phyloP scores from a whole-genome alignment of 2,113 vertebrate genomes.

The Sceloporus undulatus region DNA sequence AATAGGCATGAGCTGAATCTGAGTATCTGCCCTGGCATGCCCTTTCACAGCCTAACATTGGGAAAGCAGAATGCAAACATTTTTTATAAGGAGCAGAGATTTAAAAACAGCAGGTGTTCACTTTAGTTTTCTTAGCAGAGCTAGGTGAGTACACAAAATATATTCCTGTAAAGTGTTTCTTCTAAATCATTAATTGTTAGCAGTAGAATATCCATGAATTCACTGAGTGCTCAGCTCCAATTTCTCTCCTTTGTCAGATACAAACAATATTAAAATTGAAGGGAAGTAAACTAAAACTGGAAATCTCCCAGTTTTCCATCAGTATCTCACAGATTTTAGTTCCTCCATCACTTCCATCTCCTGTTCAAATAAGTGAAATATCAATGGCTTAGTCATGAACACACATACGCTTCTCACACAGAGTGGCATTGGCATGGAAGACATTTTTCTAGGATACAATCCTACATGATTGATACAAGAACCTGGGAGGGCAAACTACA shows the following conservation, averaged over 20 bases:
- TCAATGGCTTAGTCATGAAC: background rate
- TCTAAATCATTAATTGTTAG: slow-evolving; percentile 5
- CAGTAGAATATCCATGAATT: background rate
- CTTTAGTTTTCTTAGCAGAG: background rate
- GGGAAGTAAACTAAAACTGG: background rate
- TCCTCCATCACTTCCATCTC: background rate
- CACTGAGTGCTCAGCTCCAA: background rate
- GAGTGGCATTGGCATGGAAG: background rate
- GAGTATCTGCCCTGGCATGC: background rate
- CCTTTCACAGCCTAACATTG: background rate
- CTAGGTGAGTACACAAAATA: background rate
- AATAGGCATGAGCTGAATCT: background rate
- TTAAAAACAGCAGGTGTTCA: too few relatives aligned
- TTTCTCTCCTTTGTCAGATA: background rate
- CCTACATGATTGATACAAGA: background rate
- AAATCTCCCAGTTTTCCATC: background rate
- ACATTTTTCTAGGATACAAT: background rate
- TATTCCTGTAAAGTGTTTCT: background rate
- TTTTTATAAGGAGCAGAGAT: background rate
- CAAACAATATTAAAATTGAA: background rate
- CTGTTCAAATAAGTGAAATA: background rate
- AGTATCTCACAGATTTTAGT: background rate
- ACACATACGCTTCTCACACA: background rate
- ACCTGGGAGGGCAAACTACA: background rate
- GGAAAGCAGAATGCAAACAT: background rate